Percentiles rank a stretch among this genome's conserved stretches.
These are phyloP conservation scores for Drosophila busckii DNA, from an alignment of 1,140 invertebrate species.

Conservation along the genomic window DNA sequence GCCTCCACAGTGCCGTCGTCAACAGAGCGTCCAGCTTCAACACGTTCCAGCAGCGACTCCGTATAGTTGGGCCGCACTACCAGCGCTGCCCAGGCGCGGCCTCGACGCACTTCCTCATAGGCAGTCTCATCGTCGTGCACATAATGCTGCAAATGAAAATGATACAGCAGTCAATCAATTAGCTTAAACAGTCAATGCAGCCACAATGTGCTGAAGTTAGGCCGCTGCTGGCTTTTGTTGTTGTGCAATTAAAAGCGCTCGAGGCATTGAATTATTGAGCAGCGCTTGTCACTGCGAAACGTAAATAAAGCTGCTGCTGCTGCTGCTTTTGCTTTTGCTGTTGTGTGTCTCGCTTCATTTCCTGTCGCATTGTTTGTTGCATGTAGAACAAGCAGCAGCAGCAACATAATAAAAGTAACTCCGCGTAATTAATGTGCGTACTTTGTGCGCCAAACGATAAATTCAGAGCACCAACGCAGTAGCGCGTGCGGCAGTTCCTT, in stretches of 20 bases:
- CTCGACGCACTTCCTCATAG: slow-evolving; percentile 84
- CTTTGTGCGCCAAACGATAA: slow-evolving; percentile 72
- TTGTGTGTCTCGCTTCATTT: slow-evolving; percentile 58
- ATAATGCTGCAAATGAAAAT: slow-evolving; percentile 65
- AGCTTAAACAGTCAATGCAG: slow-evolving; percentile 58
- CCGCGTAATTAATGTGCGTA: slow-evolving; percentile 74
- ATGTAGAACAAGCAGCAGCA: slow-evolving; percentile 41
- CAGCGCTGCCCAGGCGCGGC: slow-evolving; percentile 90
- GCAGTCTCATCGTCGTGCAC: slow-evolving; percentile 82
- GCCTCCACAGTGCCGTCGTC: slow-evolving; percentile 85
- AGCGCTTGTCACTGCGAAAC: slow-evolving; percentile 37
- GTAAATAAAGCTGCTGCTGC: slow-evolving; percentile 7
- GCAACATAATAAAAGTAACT: slow-evolving; percentile 74
- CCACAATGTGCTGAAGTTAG: too few relatives aligned
- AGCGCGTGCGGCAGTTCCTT: slow-evolving; percentile 11
- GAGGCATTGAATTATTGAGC: slow-evolving; percentile 60
- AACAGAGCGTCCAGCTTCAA: slow-evolving; percentile 84
- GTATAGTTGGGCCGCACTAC: slow-evolving; percentile 92
- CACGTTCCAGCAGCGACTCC: slow-evolving; percentile 84
- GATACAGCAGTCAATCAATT: slow-evolving; percentile 37
- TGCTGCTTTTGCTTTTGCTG: slow-evolving; percentile 23
- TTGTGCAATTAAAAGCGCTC: slow-evolving; percentile 56
- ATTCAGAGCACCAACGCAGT: slow-evolving; percentile 34
- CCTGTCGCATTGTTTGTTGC: slow-evolving; percentile 72
- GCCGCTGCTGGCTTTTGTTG: slow-evolving; percentile 27